Percentiles rank a stretch among this genome's conserved stretches.
phyloP scores from a whole-genome alignment of 2,797 vertebrate genomes.

The Corythornis leucogaster region DNA sequence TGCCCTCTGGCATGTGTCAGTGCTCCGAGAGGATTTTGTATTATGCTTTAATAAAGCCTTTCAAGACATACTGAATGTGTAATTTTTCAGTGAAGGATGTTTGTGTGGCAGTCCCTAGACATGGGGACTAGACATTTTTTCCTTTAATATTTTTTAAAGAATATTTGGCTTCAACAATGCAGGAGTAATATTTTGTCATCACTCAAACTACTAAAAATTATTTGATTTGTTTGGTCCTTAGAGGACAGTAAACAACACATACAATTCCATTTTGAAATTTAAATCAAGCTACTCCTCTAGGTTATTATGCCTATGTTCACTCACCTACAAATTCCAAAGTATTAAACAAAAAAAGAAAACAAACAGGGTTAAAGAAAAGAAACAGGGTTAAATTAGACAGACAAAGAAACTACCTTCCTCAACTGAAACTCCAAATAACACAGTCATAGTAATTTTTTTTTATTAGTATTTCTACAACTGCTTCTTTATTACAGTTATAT shows the following conservation, averaged over 20 bases:
- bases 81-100: slow-evolving; percentile 30
- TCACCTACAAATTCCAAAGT: background rate
- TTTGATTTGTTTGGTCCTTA: background rate
- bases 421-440: background rate
- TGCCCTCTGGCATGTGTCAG: slow-evolving; percentile 27
- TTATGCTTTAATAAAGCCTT: slow-evolving; percentile 49
- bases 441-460: background rate
- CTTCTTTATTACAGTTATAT: background rate
- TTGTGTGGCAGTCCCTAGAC: background rate
- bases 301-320: background rate
- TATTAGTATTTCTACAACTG: background rate
- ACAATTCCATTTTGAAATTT: background rate
- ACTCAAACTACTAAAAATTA: background rate
- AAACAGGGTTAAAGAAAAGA: background rate
- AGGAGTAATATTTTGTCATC: background rate
- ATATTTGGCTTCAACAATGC: background rate
- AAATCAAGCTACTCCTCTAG: background rate
- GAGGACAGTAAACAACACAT: background rate
- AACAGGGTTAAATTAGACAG: background rate
- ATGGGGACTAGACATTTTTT: slow-evolving; percentile 12
- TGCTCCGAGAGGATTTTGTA: background rate
- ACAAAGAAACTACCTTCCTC: background rate
- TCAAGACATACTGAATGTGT: background rate
- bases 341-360: background rate
- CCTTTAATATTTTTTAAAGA: background rate